Evolutionary conservation across 2,888 invertebrate species (phyloP).

Genomic region (Synanthedon formicaeformis): DNA sequence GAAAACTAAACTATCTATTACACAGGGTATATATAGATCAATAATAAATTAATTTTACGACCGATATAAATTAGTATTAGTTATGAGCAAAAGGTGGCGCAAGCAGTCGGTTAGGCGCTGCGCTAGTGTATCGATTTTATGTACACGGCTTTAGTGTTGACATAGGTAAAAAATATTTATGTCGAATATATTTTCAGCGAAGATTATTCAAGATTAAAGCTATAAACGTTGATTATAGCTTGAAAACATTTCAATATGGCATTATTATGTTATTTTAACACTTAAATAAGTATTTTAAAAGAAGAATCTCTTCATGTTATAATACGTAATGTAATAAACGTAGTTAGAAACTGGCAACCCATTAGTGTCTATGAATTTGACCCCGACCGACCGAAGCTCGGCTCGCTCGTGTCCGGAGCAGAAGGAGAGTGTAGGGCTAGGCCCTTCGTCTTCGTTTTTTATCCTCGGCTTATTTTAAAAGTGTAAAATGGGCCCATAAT

Average conservation of each 20-base stretch:
- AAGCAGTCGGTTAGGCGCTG: slow-evolving; percentile 39
- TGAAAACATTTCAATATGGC: too few species aligned
- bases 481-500: slow-evolving; percentile 70
- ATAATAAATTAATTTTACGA: neutral
- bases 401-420: slow-evolving; percentile 63
- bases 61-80: neutral
- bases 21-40: neutral
- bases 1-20: neutral
- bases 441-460: slow-evolving; percentile 64
- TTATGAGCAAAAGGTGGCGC: slow-evolving; percentile 42
- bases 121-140: slow-evolving; percentile 64
- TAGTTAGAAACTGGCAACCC: slow-evolving; percentile 43
- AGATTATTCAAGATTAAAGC: neutral
- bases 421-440: slow-evolving; percentile 64
- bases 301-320: too few species aligned
- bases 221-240: neutral
- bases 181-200: neutral
- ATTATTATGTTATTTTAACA: too few species aligned
- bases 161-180: slow-evolving; percentile 33
- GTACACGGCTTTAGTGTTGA: slow-evolving; percentile 34
- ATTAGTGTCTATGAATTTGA: slow-evolving; percentile 67
- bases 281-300: too few species aligned
- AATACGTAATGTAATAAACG: neutral
- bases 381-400: slow-evolving; percentile 41
- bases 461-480: slow-evolving; percentile 55